Evolutionary conservation across 2,888 invertebrate species (phyloP).

Genomic region (Lochmaea capreae): DNA sequence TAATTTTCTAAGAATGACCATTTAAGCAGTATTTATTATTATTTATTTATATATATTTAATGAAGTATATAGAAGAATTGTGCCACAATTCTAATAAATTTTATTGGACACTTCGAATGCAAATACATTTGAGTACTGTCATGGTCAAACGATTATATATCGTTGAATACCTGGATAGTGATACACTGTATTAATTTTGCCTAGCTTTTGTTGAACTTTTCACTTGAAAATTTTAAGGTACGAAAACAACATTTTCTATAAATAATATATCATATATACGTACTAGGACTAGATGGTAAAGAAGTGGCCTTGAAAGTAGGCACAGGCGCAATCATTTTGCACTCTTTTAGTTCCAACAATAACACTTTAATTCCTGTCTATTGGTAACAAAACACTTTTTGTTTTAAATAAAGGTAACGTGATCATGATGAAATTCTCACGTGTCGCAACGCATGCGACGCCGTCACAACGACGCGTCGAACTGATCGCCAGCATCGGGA

Average conservation of each 20-base stretch:
- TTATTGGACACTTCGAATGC: no score
- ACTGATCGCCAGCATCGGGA: slow-evolving; percentile 46
- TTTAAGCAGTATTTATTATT: no score
- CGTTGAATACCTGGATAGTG: no score
- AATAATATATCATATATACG: slow-evolving; percentile 29
- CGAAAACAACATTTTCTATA: background rate
- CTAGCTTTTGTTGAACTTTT: no score
- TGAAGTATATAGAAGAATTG: no score
- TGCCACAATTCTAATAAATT: no score
- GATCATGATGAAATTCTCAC: slow-evolving; percentile 31
- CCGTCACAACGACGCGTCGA: slow-evolving; percentile 42
- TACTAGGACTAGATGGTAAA: slow-evolving; percentile 74
- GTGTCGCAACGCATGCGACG: slow-evolving; percentile 44
- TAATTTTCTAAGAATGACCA: no score
- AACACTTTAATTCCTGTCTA: background rate
- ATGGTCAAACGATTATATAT: no score
- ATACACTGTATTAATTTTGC: no score
- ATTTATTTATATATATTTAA: no score
- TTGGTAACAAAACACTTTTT: background rate
- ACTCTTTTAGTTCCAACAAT: slow-evolving; percentile 14
- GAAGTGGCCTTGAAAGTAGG: slow-evolving; percentile 88
- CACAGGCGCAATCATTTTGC: slow-evolving; percentile 59
- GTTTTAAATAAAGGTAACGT: slow-evolving; percentile 12
- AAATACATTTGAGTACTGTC: no score
- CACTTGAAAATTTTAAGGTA: no score